Base-by-base conservation (phyloP, 2,113 vertebrate genomes). In the Onychorhynchus coronatus region DNA sequence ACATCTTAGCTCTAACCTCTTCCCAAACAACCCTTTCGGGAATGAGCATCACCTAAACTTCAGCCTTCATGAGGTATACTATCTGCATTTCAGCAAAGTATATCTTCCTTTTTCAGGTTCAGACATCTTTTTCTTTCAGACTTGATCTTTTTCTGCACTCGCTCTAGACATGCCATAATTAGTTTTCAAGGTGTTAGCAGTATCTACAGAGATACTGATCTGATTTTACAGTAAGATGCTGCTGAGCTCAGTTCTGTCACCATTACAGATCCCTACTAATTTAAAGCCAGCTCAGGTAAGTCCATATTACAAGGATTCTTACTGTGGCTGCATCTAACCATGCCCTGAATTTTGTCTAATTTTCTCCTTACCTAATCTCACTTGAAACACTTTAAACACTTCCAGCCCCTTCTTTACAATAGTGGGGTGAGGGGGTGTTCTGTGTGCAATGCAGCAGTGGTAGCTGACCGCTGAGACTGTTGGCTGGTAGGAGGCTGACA, bases 391-490 rank as follows among this genome's bases (percentile, higher is more conserved):
- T 74, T 83, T 17, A 71, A 63, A 68, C 3, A 37, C 44, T 88
- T 72, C 47, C 39, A 65, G 24, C 31, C 16, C 33, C 93, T 91
- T 77, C 39, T 55, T 59, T 37, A 52, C 12, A 83, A 31, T 70
- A 52, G 53, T 14, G 2, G 14, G 14, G 55, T 27, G 77, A 78
- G 49, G 61, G 61, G 39, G 7, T 44, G 61, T 58, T 31, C 35
- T 47, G 6, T n/a, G 22, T 78, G 70, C 52, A 50, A 1, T 9
- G 37, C 59, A 55, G 41, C 70, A 31, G 52, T 5, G n/a, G 27
- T 53, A 73, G 59, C 58, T 79, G 88, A 22, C 33, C 1, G 0
- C 61, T 44, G 66, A 85, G 93, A 55, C 27, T 0, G 0, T 0
- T 35, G 23, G 35, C 74, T 67, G 46, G 33, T 22, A 33, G 70